Base-by-base conservation (phyloP, 2,888 invertebrate genomes). In the Leucania comma region DNA sequence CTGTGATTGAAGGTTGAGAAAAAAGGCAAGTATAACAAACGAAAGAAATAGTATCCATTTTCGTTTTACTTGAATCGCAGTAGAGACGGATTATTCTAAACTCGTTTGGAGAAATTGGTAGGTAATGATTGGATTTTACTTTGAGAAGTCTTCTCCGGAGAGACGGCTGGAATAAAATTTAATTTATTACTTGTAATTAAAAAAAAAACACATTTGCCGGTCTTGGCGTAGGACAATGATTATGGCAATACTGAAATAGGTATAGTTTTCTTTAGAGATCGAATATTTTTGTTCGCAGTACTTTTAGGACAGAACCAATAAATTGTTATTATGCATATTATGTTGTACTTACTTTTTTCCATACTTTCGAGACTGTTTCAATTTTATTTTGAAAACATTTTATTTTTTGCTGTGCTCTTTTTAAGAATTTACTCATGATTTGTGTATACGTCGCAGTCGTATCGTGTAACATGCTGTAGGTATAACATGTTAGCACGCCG, bases 1-100 rank as follows among this genome's bases (percentile, higher is more conserved):
- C 83, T 70, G 85, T 83, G 85, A 84, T 84, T 82, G 75, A 74
- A 81, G 70, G 72, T 74, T 79, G 65, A 82, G 70, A 73, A 80
- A 63, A 78, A 78, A 69, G 32, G 59, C 64, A 80, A 71, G 71
- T 74, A 81, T 68, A 72, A 68, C 68, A 68, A 72, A 81, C 57
- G 38, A 53, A 69, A 68, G 63, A 78, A 79, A 79, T 81, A 67
- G 68, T 76, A 75, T 81, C 59, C 65, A 61, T 56, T 82, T 80
- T 72, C 68, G 62, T 68, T 83, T 78, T 76, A 70, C 74, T 80
- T 74, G 29, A 84, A 77, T 66, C 64, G 68, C 59, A 70, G 69
- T 51, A 67, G 64, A 29, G 63, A 42, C 9, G 51, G 74, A 80
- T 73, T 77, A 79, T 68, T 69, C 48, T 32, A 59, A 73, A 76